Percentiles rank a stretch among this genome's conserved stretches.
phyloP scores from a whole-genome alignment of 2,888 invertebrate species.

The Gonocerus acuteangulatus region DNA sequence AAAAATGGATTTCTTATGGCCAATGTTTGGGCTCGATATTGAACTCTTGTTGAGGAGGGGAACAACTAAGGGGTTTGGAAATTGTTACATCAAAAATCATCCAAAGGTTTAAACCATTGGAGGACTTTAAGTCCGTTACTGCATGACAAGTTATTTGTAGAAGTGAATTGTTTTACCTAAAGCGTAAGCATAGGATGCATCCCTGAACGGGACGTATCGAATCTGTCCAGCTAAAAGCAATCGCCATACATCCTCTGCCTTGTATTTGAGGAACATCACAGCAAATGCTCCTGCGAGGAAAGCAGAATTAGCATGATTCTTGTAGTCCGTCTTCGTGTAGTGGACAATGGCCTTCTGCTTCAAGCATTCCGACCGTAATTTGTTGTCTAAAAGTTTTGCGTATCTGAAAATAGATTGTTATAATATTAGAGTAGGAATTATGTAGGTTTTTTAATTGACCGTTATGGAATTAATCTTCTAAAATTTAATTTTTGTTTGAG shows the following conservation, averaged over 20 bases:
- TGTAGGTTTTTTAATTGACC: too few relatives aligned
- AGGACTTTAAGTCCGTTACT: too few relatives aligned
- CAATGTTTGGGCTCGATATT: too few relatives aligned
- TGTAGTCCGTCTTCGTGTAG: constrained; percentile 74
- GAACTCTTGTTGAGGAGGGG: too few relatives aligned
- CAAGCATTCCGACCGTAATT: not conserved
- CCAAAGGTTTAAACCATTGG: too few relatives aligned
- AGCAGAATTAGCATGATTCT: constrained; percentile 87
- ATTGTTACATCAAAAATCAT: too few relatives aligned
- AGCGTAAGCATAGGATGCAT: constrained; percentile 9
- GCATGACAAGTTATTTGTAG: too few relatives aligned
- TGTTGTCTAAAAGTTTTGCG: constrained; percentile 17
- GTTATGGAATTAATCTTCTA: too few relatives aligned
- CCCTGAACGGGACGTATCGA: constrained; percentile 49
- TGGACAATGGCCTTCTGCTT: constrained; percentile 66
- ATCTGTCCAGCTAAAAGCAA: constrained; percentile 65
- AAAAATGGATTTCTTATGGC: too few relatives aligned
- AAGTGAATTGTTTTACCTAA: constrained; percentile 46
- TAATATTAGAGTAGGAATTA: too few relatives aligned
- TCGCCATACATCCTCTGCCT: constrained; percentile 73
- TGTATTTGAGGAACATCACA: constrained; percentile 57
- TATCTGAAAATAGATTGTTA: constrained; percentile 26
- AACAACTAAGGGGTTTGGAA: too few relatives aligned
- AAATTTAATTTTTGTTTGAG: too few relatives aligned
- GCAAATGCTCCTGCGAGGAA: constrained; percentile 89